Percentiles rank a stretch among this genome's conserved stretches.
Evolutionary conservation across 1,140 invertebrate species (phyloP).

Genomic region (Hyphantria cunea): DNA sequence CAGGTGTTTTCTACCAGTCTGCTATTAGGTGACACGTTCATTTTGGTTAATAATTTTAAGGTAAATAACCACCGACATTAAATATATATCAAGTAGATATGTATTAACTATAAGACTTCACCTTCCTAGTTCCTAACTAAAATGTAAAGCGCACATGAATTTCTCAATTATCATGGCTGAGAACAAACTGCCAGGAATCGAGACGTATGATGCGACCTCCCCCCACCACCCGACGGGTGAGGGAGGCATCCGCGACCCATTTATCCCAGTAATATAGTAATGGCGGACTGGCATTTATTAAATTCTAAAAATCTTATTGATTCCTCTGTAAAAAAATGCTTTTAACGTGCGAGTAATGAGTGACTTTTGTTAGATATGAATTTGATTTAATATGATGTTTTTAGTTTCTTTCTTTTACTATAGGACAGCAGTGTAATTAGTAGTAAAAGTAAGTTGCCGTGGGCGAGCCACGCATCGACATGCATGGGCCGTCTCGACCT

Average conservation of each 20-base stretch:
- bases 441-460: too few relatives aligned
- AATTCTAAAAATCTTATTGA: constrained; percentile 32
- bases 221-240: background rate
- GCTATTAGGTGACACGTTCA: too few relatives aligned
- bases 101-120: too few relatives aligned
- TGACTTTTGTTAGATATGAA: background rate
- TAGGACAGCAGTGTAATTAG: too few relatives aligned
- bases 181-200: constrained; percentile 24
- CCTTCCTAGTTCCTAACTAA: background rate
- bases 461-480: too few relatives aligned
- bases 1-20: too few relatives aligned
- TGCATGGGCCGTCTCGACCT: too few relatives aligned
- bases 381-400: background rate
- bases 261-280: constrained; percentile 29
- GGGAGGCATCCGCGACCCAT: constrained; percentile 9
- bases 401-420: too few relatives aligned
- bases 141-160: constrained; percentile 18
- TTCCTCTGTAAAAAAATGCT: constrained; percentile 2
- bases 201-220: constrained; percentile 27
- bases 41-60: too few relatives aligned
- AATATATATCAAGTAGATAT: too few relatives aligned
- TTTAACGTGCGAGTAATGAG: constrained; percentile 5
- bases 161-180: constrained; percentile 15
- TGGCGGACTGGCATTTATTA: constrained; percentile 26
- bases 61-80: too few relatives aligned